phyloP scores from a whole-genome alignment of 2,888 invertebrate species.

The Eucera pruinosa region DNA sequence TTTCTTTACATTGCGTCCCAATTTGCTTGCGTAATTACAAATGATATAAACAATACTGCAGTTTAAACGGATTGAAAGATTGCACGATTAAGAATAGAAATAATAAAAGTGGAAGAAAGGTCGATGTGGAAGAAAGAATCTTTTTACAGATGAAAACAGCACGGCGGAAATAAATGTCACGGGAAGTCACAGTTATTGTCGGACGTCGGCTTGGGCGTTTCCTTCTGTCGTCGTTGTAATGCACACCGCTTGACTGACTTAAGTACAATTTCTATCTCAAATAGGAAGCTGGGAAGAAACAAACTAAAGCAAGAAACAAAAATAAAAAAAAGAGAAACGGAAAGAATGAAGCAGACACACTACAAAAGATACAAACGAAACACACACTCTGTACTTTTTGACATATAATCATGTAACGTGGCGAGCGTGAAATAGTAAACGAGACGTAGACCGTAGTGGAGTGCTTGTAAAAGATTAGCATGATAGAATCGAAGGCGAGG shows the following conservation, averaged over 20 bases:
- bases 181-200: constrained; percentile 68
- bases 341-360: background rate
- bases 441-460: constrained; percentile 27
- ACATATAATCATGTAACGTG: constrained; percentile 53
- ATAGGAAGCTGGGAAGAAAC: constrained; percentile 47
- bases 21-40: no score
- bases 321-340: background rate
- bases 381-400: constrained; percentile 68
- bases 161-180: constrained; percentile 62
- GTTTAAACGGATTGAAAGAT: no score
- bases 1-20: no score
- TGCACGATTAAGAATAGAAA: no score
- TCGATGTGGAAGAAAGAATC: background rate
- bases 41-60: no score
- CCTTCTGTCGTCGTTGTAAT: constrained; percentile 76
- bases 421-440: constrained; percentile 70
- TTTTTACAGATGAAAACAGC: constrained; percentile 77
- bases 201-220: constrained; percentile 70
- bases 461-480: constrained; percentile 32
- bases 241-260: constrained; percentile 76
- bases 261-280: constrained; percentile 71
- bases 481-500: constrained; percentile 23
- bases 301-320: constrained; percentile 13
- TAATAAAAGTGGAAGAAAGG: background rate
- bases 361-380: background rate